phyloP scores from a whole-genome alignment of 2,113 vertebrate species.

The human (Homo sapiens) region GRCh38 chr15:81880501-81881000 shows the following conservation, averaged over 20 bases:
- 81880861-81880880: neutral
- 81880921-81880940: neutral
- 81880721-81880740: neutral
- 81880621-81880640: neutral
- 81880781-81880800: neutral
- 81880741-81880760: neutral
- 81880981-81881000: neutral
- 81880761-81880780: neutral
- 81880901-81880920: neutral
- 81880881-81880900: neutral
- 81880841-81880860: neutral
- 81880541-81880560: neutral
- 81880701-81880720: neutral
- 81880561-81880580: neutral
- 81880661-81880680: neutral
- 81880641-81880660: neutral
- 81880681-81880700: neutral
- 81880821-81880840: neutral
- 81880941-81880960: fast-evolving
- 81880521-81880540: neutral
- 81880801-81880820: neutral
- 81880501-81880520: neutral
- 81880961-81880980: fast-evolving
- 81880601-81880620: neutral
- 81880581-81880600: neutral